Conservation (phyloP, 1,140 invertebrate genomes). For the Drosophila cardini region DNA sequence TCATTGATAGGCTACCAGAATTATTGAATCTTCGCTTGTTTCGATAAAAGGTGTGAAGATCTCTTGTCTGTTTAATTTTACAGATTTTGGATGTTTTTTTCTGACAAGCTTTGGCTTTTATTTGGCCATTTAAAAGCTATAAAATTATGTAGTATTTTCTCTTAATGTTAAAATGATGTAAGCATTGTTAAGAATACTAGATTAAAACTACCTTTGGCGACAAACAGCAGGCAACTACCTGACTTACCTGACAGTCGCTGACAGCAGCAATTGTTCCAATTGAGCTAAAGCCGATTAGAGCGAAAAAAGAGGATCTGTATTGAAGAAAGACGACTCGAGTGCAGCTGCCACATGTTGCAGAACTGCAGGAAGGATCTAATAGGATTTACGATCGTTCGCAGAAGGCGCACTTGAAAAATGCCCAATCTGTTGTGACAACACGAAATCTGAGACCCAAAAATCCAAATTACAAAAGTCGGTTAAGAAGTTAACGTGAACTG, state of each 20-base stretch:
- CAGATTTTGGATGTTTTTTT: background rate
- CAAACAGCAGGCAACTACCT: constrained; percentile 2
- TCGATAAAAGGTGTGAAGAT: constrained; percentile 44
- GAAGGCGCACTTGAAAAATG: constrained; percentile 36
- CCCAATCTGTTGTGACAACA: constrained; percentile 69
- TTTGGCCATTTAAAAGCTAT: constrained; percentile 26
- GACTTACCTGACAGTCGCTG: constrained; percentile 43
- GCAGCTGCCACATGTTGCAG: constrained; percentile 67
- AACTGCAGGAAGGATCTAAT: constrained; percentile 55
- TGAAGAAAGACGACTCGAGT: constrained; percentile 3
- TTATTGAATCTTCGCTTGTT: background rate
- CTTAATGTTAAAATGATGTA: constrained; percentile 1
- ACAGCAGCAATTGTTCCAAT: constrained; percentile 60
- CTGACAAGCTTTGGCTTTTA: constrained; percentile 42
- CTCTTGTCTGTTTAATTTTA: constrained; percentile 8
- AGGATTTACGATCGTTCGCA: constrained; percentile 71
- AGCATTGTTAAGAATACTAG: background rate
- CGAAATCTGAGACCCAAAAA: constrained; percentile 61
- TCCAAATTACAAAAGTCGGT: constrained; percentile 37
- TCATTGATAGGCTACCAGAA: constrained; percentile 41
- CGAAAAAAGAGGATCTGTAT: constrained; percentile 31
- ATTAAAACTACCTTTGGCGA: background rate
- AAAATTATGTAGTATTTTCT: constrained; percentile 2
- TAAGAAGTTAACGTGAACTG: constrained; percentile 53
- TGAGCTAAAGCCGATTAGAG: constrained; percentile 67